Evolutionary conservation across 2,797 vertebrate species (phyloP), one percentile per base, ranked within the genome.

Genomic region (Atherinosoma microstoma): DNA sequence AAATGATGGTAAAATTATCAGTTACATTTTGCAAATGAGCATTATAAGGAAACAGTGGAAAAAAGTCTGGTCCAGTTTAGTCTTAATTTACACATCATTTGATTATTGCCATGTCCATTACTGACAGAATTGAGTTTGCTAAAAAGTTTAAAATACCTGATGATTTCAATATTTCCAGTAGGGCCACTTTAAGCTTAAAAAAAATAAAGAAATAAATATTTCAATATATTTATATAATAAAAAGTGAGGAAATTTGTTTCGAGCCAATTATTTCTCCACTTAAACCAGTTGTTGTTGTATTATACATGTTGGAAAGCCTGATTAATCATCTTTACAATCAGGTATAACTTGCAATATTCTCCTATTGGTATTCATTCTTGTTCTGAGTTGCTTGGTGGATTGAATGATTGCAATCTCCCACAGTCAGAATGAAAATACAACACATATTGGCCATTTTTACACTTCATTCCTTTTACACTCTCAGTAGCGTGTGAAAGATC

Each of bases 41-140:
- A n/a, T 51, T 57, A 67, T 82, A 18, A 60, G 71, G n/a, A 72
- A 70, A 63, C 34, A n/a, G 6, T 27, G 29, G 22, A 64, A 59
- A 35, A 11, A 32, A 12, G 10, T 40, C 36, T n/a, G 10, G 8
- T 67, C 32, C 15, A 42, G n/a, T 67, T 78, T 30, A 29, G 4
- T 36, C 32, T 29, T 34, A 40, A 15, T 16, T 42, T 42, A 42
- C 40, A 8, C 16, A 45, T 20, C 6, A 45, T 45, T 45, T 45
- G 42, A 1, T 45, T 4, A 1, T 0, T 6, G 6, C 1, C 16
- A 45, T 38, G 13, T 13, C 3, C 1, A 16, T 42, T 42, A 18
- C 1, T 5, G 15, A 16, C 13, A 16, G 38, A 40, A 38, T 69
- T 78, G 24, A 32, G 5, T 35, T 42, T 42, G 40, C 2, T 13